These are phyloP conservation scores for Acipenser transmontanus DNA, from an alignment of 2,797 vertebrate genomes.

Conservation along the genomic window DNA sequence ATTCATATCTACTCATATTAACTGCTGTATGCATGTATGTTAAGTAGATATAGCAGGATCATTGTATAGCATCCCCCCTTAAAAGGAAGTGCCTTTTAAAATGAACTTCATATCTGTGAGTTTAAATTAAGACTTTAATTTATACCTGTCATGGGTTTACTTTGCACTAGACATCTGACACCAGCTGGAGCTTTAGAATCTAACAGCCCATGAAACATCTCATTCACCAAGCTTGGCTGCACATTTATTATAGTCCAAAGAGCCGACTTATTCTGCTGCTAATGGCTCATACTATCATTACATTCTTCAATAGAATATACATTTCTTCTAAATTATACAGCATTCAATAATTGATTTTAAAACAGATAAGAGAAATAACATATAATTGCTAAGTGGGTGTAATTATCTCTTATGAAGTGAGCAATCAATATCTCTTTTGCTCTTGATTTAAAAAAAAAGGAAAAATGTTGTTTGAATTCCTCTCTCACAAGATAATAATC, in stretches of 20 bases:
- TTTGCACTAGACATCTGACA: not conserved
- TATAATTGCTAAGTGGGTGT: slow-evolving; percentile 12
- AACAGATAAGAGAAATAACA: slow-evolving; percentile 15
- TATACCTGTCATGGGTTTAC: not conserved
- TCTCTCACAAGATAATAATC: slow-evolving; percentile 17
- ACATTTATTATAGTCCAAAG: slow-evolving; percentile 11
- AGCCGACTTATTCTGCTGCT: slow-evolving; percentile 8
- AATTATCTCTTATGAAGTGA: slow-evolving; percentile 21
- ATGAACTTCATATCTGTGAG: no score
- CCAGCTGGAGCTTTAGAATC: not conserved
- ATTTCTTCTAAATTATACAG: slow-evolving; percentile 13
- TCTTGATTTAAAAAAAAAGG: not conserved
- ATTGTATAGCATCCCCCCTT: no score
- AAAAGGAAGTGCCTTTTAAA: no score
- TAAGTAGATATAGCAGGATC: no score
- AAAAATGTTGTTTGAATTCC: slow-evolving; percentile 15
- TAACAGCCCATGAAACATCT: not conserved
- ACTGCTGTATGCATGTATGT: no score
- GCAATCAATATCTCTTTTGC: slow-evolving; percentile 23
- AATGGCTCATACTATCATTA: not conserved
- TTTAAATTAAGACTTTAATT: not conserved
- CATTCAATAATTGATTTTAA: slow-evolving; percentile 11
- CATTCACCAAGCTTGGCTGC: not conserved
- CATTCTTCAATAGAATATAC: not conserved
- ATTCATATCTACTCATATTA: no score